Conservation (phyloP, 2,888 invertebrate species). For the Leptinotarsa haldemani region DNA sequence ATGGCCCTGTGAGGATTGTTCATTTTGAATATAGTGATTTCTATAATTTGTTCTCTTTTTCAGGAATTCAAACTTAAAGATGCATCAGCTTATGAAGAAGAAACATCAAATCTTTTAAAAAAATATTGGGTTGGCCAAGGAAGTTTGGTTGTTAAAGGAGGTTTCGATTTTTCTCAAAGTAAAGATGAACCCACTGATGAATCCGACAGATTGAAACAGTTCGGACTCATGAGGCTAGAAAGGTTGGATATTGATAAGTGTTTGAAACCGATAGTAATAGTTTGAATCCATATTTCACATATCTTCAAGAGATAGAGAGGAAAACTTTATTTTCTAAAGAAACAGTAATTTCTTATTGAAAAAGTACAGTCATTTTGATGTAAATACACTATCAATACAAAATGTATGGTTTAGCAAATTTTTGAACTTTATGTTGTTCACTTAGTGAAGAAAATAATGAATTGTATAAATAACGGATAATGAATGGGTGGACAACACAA, state of each 20-base stretch:
- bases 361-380: too few species aligned
- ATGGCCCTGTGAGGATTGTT: conserved; percentile 74
- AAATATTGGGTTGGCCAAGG: conserved; percentile 84
- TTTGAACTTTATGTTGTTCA: too few species aligned
- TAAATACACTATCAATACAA: too few species aligned
- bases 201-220: conserved; percentile 75
- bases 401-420: too few species aligned
- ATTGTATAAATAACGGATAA: too few species aligned
- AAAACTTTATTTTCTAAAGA: too few species aligned
- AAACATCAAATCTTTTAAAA: conserved; percentile 75
- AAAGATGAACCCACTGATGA: conserved; percentile 71
- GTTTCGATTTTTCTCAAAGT: conserved; percentile 75
- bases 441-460: too few species aligned
- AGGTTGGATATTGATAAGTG: conserved; percentile 66
- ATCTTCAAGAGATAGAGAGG: too few species aligned
- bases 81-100: conserved; percentile 71
- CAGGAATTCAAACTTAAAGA: conserved; percentile 68
- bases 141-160: conserved; percentile 79
- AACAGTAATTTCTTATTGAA: too few species aligned
- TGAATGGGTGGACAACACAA: too few species aligned
- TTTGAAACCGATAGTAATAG: conserved; percentile 2
- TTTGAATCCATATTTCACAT: too few species aligned
- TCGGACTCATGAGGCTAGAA: conserved; percentile 79
- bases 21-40: too few species aligned
- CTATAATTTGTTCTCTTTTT: conserved; percentile 18